phyloP scores from a whole-genome alignment of 1,140 invertebrate species.

The Euwallacea similis region DNA sequence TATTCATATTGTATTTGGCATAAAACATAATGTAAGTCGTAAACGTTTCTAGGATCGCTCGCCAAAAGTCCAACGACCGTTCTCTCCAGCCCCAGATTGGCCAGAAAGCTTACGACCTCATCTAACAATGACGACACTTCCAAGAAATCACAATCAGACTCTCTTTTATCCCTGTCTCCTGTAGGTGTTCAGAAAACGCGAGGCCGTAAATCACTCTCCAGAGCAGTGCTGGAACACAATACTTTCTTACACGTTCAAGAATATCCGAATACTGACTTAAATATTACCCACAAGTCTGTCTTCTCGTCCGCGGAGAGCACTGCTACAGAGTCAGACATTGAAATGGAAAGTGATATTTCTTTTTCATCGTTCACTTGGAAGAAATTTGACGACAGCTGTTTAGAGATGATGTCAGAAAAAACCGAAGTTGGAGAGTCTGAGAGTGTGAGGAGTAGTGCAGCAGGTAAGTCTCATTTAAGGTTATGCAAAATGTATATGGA shows the following conservation, averaged over 20 bases:
- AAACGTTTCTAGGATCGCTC: slow-evolving; percentile 21
- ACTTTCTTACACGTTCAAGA: slow-evolving; percentile 13
- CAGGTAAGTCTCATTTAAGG: too few relatives aligned
- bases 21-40: background rate
- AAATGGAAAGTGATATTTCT: too few relatives aligned
- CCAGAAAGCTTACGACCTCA: slow-evolving; percentile 12
- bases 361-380: too few relatives aligned
- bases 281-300: too few relatives aligned
- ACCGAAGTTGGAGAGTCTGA: too few relatives aligned
- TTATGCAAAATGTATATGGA: too few relatives aligned
- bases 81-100: slow-evolving; percentile 19
- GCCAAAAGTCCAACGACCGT: slow-evolving; percentile 20
- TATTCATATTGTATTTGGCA: background rate
- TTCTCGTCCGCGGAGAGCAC: too few relatives aligned
- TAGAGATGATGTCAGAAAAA: too few relatives aligned
- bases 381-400: too few relatives aligned
- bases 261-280: background rate
- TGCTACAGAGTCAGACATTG: too few relatives aligned
- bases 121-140: background rate
- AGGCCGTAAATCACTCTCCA: slow-evolving; percentile 41
- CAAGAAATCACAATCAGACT: background rate
- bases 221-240: slow-evolving; percentile 46
- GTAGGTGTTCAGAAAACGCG: slow-evolving; percentile 13
- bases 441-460: too few relatives aligned
- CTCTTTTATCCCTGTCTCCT: background rate